These are phyloP conservation scores for Flabesymbios commensalis DNA, from an alignment of 2,888 invertebrate genomes.

Conservation along the genomic window DNA sequence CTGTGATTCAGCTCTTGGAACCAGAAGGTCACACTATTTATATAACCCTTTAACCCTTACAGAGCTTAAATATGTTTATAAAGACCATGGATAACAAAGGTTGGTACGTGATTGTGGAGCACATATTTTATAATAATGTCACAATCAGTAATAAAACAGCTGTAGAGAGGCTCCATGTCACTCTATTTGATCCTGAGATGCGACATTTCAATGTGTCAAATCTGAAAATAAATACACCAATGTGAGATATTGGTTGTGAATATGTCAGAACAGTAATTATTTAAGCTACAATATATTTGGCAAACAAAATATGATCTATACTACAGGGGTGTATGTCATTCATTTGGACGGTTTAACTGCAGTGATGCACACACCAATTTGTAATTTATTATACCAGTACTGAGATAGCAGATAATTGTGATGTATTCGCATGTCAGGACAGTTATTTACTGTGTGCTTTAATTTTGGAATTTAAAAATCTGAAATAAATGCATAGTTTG, in stretches of 20 bases:
- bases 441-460: too few relatives aligned
- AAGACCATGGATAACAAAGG: too few relatives aligned
- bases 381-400: too few relatives aligned
- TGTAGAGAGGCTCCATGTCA: background rate
- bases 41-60: too few relatives aligned
- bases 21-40: too few relatives aligned
- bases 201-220: slow-evolving; percentile 34
- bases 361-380: background rate
- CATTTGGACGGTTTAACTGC: background rate
- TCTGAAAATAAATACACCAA: slow-evolving; percentile 18
- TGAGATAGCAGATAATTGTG: too few relatives aligned
- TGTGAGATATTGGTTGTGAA: background rate
- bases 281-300: background rate
- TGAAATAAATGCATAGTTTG: too few relatives aligned
- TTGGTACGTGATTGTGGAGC: background rate
- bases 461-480: too few relatives aligned
- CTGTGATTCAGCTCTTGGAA: too few relatives aligned
- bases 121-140: background rate
- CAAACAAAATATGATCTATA: background rate
- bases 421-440: too few relatives aligned
- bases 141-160: background rate
- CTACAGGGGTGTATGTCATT: background rate
- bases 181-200: slow-evolving; percentile 23
- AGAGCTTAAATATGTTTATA: too few relatives aligned
- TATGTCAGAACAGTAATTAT: background rate